Evolutionary conservation across 2,113 vertebrate species (phyloP).

Genomic region (Sminthopsis crassicaudata): DNA sequence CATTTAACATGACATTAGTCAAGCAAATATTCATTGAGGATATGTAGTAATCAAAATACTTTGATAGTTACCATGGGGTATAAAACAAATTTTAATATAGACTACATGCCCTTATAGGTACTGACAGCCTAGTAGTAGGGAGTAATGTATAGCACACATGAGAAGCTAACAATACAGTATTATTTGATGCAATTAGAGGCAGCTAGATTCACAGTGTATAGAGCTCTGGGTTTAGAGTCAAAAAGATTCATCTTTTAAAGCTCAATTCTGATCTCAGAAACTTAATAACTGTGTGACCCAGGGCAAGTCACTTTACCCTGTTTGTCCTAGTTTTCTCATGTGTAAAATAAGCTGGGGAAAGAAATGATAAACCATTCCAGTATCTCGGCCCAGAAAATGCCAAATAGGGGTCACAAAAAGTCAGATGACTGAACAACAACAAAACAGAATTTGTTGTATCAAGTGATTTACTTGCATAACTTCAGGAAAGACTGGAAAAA

Average conservation of each 20-base stretch:
- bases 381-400: no score
- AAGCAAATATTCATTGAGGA: neutral
- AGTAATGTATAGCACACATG: neutral
- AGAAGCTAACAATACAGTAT: neutral
- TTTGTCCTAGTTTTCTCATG: no score
- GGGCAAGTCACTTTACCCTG: no score
- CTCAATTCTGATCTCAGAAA: no score
- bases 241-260: no score
- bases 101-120: neutral
- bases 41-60: neutral
- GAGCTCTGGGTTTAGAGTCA: no score
- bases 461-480: neutral
- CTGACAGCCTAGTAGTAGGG: neutral
- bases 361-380: no score
- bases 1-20: neutral
- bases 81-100: neutral
- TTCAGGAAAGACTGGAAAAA: neutral
- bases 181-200: neutral
- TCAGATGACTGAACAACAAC: neutral
- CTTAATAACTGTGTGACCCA: no score
- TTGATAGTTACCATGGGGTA: neutral
- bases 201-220: no score
- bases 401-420: no score
- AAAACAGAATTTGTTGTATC: neutral
- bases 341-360: no score